These are phyloP conservation scores for Macrotrachela quadricornifera DNA, from an alignment of 1,140 invertebrate species.

Conservation along the genomic window DNA sequence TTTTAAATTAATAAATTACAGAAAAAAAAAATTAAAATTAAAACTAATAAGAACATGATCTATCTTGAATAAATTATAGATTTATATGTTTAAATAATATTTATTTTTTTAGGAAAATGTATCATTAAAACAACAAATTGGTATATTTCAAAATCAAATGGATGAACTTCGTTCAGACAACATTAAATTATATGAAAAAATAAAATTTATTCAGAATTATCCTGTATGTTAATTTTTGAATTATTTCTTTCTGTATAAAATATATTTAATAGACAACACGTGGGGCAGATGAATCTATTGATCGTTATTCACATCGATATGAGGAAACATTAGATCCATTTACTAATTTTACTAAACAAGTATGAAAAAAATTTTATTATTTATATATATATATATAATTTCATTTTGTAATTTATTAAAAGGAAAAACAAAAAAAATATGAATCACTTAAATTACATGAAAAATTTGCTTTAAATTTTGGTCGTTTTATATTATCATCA, in stretches of 20 bases:
- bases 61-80: background rate
- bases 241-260: background rate
- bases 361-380: too few relatives aligned
- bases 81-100: background rate
- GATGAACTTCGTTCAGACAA: slow-evolving; percentile 35
- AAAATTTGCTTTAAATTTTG: slow-evolving; percentile 10
- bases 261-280: too few relatives aligned
- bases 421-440: slow-evolving; percentile 1
- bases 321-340: slow-evolving; percentile 36
- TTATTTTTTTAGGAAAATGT: slow-evolving; percentile 19
- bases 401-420: background rate
- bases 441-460: slow-evolving; percentile 4
- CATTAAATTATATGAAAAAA: slow-evolving; percentile 37
- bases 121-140: slow-evolving; percentile 29
- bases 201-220: slow-evolving; percentile 35
- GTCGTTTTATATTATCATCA: slow-evolving; percentile 30
- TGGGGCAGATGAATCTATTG: slow-evolving; percentile 13
- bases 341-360: slow-evolving; percentile 19
- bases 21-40: too few relatives aligned
- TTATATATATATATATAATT: too few relatives aligned
- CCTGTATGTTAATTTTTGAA: slow-evolving; percentile 9
- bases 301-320: slow-evolving; percentile 32
- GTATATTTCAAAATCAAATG: slow-evolving; percentile 32
- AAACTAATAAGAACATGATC: too few relatives aligned
- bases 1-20: too few relatives aligned